phyloP scores from a whole-genome alignment of 2,113 vertebrate genomes.

The Noturus placidus region DNA sequence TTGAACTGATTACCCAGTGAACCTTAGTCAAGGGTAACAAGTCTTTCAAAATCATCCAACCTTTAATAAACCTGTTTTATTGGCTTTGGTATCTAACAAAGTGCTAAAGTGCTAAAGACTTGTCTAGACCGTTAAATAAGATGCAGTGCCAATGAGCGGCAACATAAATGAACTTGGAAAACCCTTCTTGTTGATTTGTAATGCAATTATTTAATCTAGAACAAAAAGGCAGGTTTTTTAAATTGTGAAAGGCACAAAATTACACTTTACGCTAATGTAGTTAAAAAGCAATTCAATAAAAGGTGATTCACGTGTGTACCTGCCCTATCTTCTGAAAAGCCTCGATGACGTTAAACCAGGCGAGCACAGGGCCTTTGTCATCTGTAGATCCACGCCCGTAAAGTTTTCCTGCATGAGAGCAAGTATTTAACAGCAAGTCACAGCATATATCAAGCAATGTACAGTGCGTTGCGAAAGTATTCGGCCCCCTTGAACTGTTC shows the following conservation, averaged over 20 bases:
- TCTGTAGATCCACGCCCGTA: slow-evolving; percentile 93
- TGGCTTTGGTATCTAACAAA: background rate
- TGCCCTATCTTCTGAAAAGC: slow-evolving; percentile 88
- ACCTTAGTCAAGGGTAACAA: background rate
- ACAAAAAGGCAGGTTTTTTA: background rate
- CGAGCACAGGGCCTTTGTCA: slow-evolving; percentile 94
- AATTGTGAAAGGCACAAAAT: no score
- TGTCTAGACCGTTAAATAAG: background rate
- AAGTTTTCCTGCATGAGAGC: slow-evolving; percentile 79
- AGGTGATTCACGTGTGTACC: slow-evolving; percentile 62
- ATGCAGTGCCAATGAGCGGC: background rate
- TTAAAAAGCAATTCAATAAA: no score
- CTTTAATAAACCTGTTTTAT: no score
- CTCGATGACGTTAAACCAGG: slow-evolving; percentile 94
- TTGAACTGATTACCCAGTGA: background rate
- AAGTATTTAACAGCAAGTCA: background rate
- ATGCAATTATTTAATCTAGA: background rate
- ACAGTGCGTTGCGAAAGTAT: no score
- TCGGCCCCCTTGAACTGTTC: no score
- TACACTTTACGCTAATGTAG: no score
- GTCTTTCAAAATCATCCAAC: no score
- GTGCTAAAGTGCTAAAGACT: slow-evolving; percentile 5
- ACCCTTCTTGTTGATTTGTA: background rate
- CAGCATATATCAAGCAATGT: background rate
- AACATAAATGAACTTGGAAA: background rate